These are phyloP conservation scores for Drosophila yakuba DNA, from an alignment of 1,140 invertebrate species.

Conservation along the genomic window DNA sequence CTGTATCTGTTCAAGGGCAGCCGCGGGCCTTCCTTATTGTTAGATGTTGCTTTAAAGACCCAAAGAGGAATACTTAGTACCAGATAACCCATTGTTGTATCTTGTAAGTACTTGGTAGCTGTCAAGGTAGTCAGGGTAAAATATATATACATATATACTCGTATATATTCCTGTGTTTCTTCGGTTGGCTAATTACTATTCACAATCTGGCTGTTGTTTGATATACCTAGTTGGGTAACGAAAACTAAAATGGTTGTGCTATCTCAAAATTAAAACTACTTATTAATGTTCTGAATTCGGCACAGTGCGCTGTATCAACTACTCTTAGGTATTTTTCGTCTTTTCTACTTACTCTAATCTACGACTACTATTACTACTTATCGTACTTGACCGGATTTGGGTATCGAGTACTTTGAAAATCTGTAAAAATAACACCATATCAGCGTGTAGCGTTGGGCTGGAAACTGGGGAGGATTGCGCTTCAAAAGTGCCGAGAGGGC, in stretches of 20 bases:
- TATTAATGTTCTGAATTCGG: slow-evolving; percentile 27
- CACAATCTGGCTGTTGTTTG: slow-evolving; percentile 67
- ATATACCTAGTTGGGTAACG: slow-evolving; percentile 43
- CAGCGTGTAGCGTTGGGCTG: slow-evolving; percentile 66
- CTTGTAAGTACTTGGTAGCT: slow-evolving; percentile 52
- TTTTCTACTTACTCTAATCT: slow-evolving; percentile 58
- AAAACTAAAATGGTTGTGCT: slow-evolving; percentile 83
- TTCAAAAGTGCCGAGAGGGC: slow-evolving; percentile 72
- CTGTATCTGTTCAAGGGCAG: slow-evolving; percentile 32
- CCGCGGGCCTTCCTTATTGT: slow-evolving; percentile 38
- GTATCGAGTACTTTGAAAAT: slow-evolving; percentile 60
- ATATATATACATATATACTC: slow-evolving; percentile 19
- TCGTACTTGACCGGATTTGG: slow-evolving; percentile 27
- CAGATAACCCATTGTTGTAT: slow-evolving; percentile 59
- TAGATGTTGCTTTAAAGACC: slow-evolving; percentile 50
- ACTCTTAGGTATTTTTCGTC: slow-evolving; percentile 66
- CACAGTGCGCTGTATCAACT: slow-evolving; percentile 48
- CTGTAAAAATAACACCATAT: slow-evolving; percentile 84
- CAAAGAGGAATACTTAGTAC: slow-evolving; percentile 30
- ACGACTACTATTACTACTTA: slow-evolving; percentile 44
- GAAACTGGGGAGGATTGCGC: slow-evolving; percentile 56
- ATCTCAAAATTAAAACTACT: slow-evolving; percentile 60
- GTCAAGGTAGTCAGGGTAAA: slow-evolving; percentile 72
- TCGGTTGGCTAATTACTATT: slow-evolving; percentile 54
- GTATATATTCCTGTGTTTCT: slow-evolving; percentile 12